phyloP scores from a whole-genome alignment of 2,113 vertebrate genomes.

The Regulus satrapa region DNA sequence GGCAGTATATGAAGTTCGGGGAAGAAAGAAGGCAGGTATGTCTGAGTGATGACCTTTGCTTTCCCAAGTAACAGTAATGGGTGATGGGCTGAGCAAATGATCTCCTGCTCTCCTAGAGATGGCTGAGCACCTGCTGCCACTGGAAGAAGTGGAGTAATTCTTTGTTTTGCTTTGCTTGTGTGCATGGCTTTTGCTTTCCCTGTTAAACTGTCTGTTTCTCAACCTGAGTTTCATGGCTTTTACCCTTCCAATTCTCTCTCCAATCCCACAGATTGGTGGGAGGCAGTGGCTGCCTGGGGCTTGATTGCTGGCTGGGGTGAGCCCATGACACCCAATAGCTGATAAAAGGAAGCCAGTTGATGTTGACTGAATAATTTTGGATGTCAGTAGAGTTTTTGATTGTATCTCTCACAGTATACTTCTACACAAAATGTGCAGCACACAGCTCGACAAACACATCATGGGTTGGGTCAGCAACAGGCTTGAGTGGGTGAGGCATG shows the following conservation, averaged over 20 bases:
- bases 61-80: neutral
- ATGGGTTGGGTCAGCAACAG: neutral
- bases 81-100: too few species aligned
- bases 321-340: neutral
- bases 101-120: neutral
- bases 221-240: neutral
- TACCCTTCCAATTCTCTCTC: neutral
- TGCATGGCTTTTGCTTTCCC: accelerated
- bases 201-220: neutral
- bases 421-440: neutral
- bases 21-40: neutral
- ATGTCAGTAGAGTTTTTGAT: neutral
- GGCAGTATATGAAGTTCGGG: neutral
- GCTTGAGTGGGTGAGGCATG: accelerated
- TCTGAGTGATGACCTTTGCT: neutral
- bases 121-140: neutral
- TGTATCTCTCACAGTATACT: neutral
- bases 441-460: neutral
- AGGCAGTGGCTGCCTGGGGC: neutral
- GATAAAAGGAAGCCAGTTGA: neutral
- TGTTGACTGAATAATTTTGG: neutral
- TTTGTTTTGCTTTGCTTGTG: neutral
- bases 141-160: neutral
- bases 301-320: neutral
- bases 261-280: accelerated